Evolutionary conservation across 2,888 invertebrate genomes (phyloP).

Genomic region (Athalia cordata): DNA sequence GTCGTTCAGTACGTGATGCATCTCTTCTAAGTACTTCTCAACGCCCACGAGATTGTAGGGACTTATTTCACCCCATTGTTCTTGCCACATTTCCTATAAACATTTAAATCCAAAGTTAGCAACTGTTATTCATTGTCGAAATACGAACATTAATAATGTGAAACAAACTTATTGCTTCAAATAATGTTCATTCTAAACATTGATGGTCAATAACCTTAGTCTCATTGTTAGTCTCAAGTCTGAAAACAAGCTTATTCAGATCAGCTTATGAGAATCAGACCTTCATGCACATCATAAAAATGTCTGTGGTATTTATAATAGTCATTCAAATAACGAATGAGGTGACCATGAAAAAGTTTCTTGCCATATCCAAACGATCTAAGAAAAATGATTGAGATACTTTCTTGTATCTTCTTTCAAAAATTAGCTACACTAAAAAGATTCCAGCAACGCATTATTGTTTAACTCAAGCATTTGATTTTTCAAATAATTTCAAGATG

Average conservation of each 20-base stretch:
- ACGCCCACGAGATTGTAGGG: constrained; percentile 89
- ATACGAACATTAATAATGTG: constrained; percentile 13
- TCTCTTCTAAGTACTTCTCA: constrained; percentile 87
- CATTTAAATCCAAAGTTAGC: constrained; percentile 40
- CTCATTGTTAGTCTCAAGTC: neutral
- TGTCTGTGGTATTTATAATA: constrained; percentile 5
- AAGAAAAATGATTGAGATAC: too few relatives aligned
- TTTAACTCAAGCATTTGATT: too few relatives aligned
- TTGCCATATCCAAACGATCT: neutral
- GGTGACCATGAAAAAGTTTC: constrained; percentile 23
- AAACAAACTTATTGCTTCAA: constrained; percentile 25
- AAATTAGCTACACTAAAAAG: too few relatives aligned
- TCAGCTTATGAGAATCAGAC: constrained; percentile 5
- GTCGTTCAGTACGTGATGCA: constrained; percentile 89
- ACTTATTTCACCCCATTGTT: constrained; percentile 88
- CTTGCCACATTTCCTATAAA: constrained; percentile 84
- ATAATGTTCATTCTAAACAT: neutral
- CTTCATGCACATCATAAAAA: constrained; percentile 29
- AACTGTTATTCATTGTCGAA: neutral
- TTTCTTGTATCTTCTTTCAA: too few relatives aligned
- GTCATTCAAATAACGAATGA: constrained; percentile 22
- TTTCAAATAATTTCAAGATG: too few relatives aligned
- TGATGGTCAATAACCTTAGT: constrained; percentile 24
- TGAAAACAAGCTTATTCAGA: constrained; percentile 5
- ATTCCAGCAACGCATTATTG: too few relatives aligned